phyloP scores from a whole-genome alignment of 2,113 vertebrate species.

The Rhodinocichla rosea region DNA sequence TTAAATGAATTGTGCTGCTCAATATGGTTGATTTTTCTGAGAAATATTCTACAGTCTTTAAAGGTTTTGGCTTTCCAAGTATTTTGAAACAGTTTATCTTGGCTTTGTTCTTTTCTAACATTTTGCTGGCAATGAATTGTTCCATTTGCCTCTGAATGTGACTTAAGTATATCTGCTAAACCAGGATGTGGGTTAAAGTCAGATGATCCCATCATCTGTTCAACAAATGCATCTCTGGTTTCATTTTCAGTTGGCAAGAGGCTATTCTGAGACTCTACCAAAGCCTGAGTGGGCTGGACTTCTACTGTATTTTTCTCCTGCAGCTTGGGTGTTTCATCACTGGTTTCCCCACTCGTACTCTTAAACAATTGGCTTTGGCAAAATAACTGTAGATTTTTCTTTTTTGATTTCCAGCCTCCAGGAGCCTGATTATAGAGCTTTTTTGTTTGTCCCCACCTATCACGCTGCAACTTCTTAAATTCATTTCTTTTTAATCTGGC shows the following conservation, averaged over 20 bases:
- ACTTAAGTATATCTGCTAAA: constrained; percentile 56
- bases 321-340: constrained; percentile 6
- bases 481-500: constrained; percentile 72
- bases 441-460: constrained; percentile 66
- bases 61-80: constrained; percentile 85
- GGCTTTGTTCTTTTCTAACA: constrained; percentile 55
- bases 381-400: constrained; percentile 70
- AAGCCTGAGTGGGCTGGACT: constrained; percentile 23
- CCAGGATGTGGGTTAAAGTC: constrained; percentile 52
- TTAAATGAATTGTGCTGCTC: constrained; percentile 77
- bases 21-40: constrained; percentile 89
- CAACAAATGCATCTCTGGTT: constrained; percentile 55
- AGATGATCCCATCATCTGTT: constrained; percentile 48
- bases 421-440: constrained; percentile 47
- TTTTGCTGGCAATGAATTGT: constrained; percentile 49
- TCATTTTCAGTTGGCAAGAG: constrained; percentile 51
- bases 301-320: constrained; percentile 32
- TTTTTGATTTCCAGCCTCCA: constrained; percentile 67
- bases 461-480: constrained; percentile 68
- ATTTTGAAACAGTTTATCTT: constrained; percentile 77
- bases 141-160: constrained; percentile 64
- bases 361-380: constrained; percentile 69
- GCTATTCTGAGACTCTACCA: constrained; percentile 34
- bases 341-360: constrained; percentile 12
- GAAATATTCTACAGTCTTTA: constrained; percentile 94